Conservation (phyloP, 2,888 invertebrate genomes). For the Xanthia togata region DNA sequence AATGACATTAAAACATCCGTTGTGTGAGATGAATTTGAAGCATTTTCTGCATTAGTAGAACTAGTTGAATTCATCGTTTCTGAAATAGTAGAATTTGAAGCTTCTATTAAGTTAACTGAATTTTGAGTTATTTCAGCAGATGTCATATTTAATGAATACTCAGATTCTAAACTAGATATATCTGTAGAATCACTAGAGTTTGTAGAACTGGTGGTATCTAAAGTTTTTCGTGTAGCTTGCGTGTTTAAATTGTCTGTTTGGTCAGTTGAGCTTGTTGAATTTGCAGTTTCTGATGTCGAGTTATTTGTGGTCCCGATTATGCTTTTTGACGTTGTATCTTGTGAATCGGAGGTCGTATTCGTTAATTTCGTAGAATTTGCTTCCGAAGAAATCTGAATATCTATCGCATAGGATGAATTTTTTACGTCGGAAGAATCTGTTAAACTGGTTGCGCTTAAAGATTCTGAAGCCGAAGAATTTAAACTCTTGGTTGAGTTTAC, state of each 20-base stretch:
- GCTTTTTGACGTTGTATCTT: constrained; percentile 6
- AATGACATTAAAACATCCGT: constrained; percentile 23
- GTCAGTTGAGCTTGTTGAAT: constrained; percentile 28
- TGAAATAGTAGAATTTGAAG: constrained; percentile 17
- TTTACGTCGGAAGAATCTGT: constrained; percentile 4
- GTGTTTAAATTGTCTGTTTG: constrained; percentile 13
- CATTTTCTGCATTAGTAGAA: constrained; percentile 12
- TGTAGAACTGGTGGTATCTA: constrained; percentile 9
- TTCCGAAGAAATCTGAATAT: constrained; percentile 10
- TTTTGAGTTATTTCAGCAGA: constrained; percentile 1
- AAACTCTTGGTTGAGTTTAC: constrained; percentile 18
- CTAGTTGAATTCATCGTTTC: constrained; percentile 7
- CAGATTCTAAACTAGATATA: constrained; percentile 14
- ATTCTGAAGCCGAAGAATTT: constrained; percentile 18
- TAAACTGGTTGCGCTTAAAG: constrained; percentile 5
- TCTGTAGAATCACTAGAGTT: constrained; percentile 42
- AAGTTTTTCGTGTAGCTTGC: neutral
- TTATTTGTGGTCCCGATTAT: neutral
- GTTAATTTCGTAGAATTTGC: constrained; percentile 25
- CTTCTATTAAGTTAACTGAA: constrained; percentile 20
- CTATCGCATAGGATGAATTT: constrained; percentile 26
- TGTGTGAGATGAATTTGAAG: constrained; percentile 26
- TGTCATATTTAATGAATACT: constrained; percentile 30
- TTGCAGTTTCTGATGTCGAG: constrained; percentile 29
- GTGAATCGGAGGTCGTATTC: constrained; percentile 8